These are phyloP conservation scores for Megaptera novaeangliae DNA, from an alignment of 2,113 vertebrate genomes.

Conservation along the genomic window DNA sequence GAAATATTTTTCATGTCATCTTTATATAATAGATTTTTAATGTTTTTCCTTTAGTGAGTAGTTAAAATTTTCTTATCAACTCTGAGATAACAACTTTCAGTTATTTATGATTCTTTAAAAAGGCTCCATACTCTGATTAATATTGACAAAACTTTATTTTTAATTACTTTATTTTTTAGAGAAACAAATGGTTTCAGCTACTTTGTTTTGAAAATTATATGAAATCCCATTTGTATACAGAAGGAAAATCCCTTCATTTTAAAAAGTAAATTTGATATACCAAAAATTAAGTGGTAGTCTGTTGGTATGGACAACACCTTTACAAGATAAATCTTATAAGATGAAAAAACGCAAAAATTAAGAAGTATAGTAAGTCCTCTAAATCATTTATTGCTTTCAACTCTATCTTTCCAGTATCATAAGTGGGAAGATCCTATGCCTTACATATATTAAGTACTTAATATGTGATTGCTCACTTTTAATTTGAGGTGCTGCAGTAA, in stretches of 20 bases:
- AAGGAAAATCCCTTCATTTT: neutral
- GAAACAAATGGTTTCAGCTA: neutral
- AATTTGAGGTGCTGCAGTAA: neutral
- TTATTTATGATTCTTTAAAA: conserved; percentile 2
- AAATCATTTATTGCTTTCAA: neutral
- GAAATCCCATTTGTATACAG: neutral
- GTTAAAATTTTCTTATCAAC: neutral
- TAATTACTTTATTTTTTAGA: neutral
- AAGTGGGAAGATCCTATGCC: neutral
- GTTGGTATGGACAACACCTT: neutral
- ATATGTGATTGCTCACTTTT: neutral
- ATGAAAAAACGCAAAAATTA: neutral
- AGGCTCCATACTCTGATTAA: neutral
- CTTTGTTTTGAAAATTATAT: neutral
- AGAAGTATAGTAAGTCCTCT: neutral
- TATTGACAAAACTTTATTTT: conserved; percentile 3
- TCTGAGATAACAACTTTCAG: neutral
- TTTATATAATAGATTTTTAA: neutral
- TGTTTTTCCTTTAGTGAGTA: neutral
- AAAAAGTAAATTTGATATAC: neutral
- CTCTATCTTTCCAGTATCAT: neutral
- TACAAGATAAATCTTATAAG: neutral
- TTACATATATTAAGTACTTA: too few species aligned
- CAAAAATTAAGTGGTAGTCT: neutral
- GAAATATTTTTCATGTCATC: neutral